phyloP scores from a whole-genome alignment of 2,888 invertebrate species.

The Hypomecis atomaria region DNA sequence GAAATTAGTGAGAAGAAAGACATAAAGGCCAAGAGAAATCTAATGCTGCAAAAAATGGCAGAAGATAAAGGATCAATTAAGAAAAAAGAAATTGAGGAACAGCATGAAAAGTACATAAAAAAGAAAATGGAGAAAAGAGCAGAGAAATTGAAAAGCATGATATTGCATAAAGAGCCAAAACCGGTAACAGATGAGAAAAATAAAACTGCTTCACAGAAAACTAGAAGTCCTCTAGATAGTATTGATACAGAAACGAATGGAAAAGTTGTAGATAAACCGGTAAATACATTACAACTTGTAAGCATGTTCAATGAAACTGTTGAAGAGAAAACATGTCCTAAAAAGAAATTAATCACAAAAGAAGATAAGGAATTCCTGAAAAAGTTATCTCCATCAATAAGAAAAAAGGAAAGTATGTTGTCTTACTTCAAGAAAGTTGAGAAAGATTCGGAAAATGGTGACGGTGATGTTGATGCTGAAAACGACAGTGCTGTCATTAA shows the following conservation, averaged over 20 bases:
- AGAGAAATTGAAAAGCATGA: constrained; percentile 81
- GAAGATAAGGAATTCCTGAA: constrained; percentile 79
- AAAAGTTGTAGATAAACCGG: constrained; percentile 40
- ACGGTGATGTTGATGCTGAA: constrained; percentile 46
- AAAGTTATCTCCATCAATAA: constrained; percentile 84
- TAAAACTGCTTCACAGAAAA: constrained; percentile 24
- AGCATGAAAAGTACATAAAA: constrained; percentile 84
- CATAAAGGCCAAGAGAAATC: constrained; percentile 76
- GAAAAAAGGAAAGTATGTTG: constrained; percentile 85
- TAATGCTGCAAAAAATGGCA: constrained; percentile 86
- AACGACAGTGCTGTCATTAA: constrained; percentile 60
- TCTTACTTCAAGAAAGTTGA: constrained; percentile 85
- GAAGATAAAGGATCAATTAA: constrained; percentile 85
- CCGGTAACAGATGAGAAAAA: constrained; percentile 38
- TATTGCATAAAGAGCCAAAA: constrained; percentile 59
- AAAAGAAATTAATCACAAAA: constrained; percentile 52
- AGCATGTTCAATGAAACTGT: constrained; percentile 59
- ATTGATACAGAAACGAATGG: constrained; percentile 33
- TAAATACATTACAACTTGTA: constrained; percentile 56
- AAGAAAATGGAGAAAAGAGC: constrained; percentile 85
- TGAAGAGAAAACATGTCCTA: constrained; percentile 42
- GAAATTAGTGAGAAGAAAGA: constrained; percentile 60
- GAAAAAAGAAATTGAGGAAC: constrained; percentile 84
- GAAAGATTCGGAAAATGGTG: constrained; percentile 54
- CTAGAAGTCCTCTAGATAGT: constrained; percentile 29